These are phyloP conservation scores for Eulacestoma nigropectus DNA, from an alignment of 2,113 vertebrate species.

Conservation along the genomic window DNA sequence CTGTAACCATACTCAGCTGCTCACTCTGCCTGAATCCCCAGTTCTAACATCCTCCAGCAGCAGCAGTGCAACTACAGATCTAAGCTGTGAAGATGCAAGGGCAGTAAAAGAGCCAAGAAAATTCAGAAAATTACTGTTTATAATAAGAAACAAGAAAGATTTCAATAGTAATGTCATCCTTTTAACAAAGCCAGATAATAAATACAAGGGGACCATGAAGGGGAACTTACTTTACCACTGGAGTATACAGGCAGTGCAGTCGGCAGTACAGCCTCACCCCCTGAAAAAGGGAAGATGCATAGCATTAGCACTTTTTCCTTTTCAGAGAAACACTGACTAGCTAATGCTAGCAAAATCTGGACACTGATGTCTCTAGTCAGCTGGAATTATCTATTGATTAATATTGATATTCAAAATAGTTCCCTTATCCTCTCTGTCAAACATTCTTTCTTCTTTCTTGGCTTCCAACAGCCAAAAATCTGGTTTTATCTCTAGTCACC, in stretches of 20 bases:
- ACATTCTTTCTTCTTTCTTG: neutral
- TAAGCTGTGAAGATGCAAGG: neutral
- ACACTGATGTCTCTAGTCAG: neutral
- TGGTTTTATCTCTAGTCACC: neutral
- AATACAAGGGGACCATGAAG: neutral
- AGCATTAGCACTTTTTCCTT: neutral
- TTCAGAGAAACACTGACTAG: neutral
- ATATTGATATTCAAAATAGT: neutral
- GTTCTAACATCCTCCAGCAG: neutral
- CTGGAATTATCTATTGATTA: neutral
- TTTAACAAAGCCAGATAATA: neutral
- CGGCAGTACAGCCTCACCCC: slow-evolving; percentile 96
- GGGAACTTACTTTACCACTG: slow-evolving; percentile 92
- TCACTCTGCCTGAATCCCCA: neutral
- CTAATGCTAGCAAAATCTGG: neutral
- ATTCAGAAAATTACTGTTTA: neutral
- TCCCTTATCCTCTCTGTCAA: neutral
- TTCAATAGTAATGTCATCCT: neutral
- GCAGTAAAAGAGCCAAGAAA: neutral
- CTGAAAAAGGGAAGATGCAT: slow-evolving; percentile 67
- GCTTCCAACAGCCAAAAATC: neutral
- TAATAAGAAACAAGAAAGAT: neutral
- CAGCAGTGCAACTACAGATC: neutral
- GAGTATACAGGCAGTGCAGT: slow-evolving; percentile 90
- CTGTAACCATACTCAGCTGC: neutral